Base-by-base conservation (phyloP, 2,888 invertebrate species). In the Apamea crenata region DNA sequence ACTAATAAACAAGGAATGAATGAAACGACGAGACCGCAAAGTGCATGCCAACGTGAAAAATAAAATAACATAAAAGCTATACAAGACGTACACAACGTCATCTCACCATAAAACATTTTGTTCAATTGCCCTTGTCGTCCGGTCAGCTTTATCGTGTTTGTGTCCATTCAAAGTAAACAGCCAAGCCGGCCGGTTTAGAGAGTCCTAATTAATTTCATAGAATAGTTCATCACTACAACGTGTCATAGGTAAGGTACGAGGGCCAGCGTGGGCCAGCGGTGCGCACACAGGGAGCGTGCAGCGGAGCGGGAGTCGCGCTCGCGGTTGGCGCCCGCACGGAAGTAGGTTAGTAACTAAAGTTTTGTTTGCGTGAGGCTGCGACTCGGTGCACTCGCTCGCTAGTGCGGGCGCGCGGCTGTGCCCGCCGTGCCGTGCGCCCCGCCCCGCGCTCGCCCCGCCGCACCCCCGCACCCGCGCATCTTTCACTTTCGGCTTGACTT, bases 331-430 rank as follows among this genome's bases (percentile, higher is more conserved):
- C 96, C 95, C 96, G 96, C 96, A 95, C 97, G 96, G 97, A 97
- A 96, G 97, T 97, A 96, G 97, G 97, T 97, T 97, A 96, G 93
- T 96, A 96, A 97, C 97, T 97, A 97, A 97, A 97, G 96, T 96
- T 96, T 97, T 96, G 96, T 97, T 97, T 96, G 96, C 96, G 96
- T 96, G 97, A 96, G 96, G 97, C 96, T 97, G 96, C 95, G 95
- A 94, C 95, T 94, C 94, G 95, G 93, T 96, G 95, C 95, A 94
- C 93, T 94, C 93, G 90, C 90, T 89, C 89, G 91, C 94, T 93
- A 93, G 94, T 85, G 88, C 86, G 90, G 91, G 91, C 94, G 93
- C 94, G 92, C 93, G 93, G 88, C 88, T 86, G 76, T 88, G 89
- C 91, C 84, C 92, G 91, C 89, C 83, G 79, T 88, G 88, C 84